A percentile compares a stretch with the other conserved stretches of the same genome.
Evolutionary conservation across 2,888 invertebrate genomes (phyloP).

Genomic region (Campoplex capitator): DNA sequence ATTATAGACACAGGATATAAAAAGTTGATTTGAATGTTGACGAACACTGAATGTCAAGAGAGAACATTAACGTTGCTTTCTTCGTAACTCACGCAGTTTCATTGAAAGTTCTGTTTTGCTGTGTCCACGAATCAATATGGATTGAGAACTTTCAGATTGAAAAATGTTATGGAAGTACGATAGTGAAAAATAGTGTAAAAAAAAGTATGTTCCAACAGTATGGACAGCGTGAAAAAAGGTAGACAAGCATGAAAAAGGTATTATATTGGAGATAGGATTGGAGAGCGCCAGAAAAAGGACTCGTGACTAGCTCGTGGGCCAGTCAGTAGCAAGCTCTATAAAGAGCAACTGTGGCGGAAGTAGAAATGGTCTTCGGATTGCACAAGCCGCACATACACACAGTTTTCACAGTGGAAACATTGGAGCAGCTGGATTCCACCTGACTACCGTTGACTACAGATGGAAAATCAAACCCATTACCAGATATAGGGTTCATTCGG

Average conservation of each 20-base stretch:
- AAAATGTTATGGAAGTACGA: conserved; percentile 7
- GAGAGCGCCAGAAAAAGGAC: conserved; percentile 26
- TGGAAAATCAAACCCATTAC: conserved; percentile 47
- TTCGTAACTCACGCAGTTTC: neutral
- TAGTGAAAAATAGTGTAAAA: conserved; percentile 9
- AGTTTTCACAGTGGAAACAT: conserved; percentile 27
- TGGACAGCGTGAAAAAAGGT: conserved; percentile 11
- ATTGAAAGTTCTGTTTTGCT: neutral
- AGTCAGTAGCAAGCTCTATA: conserved; percentile 53
- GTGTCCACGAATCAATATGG: neutral
- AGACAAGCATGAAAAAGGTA: conserved; percentile 16
- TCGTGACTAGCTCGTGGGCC: conserved; percentile 14
- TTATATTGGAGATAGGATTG: conserved; percentile 8
- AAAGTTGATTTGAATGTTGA: neutral
- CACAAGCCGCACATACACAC: conserved; percentile 15
- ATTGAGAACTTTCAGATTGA: neutral
- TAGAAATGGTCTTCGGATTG: conserved; percentile 45
- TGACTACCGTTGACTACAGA: conserved; percentile 10
- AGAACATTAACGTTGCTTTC: neutral
- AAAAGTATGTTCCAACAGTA: conserved; percentile 60
- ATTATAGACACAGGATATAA: neutral
- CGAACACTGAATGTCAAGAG: neutral
- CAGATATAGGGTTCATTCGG: conserved; percentile 5
- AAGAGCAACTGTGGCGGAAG: conserved; percentile 50
- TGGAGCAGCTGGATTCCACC: conserved; percentile 54